phyloP scores from a whole-genome alignment of 1,140 invertebrate genomes.

The Drosophila melanica region DNA sequence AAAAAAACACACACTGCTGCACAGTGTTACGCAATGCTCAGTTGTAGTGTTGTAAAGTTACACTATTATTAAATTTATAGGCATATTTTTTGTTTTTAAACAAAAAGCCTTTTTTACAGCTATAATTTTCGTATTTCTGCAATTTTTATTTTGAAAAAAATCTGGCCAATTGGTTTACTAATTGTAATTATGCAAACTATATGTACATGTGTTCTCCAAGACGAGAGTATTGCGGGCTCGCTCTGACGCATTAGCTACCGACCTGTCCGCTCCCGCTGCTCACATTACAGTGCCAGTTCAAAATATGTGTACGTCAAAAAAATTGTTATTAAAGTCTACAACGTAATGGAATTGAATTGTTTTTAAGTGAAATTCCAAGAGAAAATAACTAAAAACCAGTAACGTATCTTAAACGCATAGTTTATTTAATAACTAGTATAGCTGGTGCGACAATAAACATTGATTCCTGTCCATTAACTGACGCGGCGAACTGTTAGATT shows the following conservation, averaged over 20 bases:
- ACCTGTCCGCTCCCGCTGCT: slow-evolving; percentile 25
- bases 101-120: neutral
- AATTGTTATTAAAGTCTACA: neutral
- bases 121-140: neutral
- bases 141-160: neutral
- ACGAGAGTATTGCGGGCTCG: slow-evolving; percentile 43
- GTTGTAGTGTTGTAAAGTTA: neutral
- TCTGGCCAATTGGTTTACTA: neutral
- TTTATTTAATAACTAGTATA: neutral
- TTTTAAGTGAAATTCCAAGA: neutral
- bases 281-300: slow-evolving; percentile 24
- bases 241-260: slow-evolving; percentile 32
- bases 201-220: slow-evolving; percentile 21
- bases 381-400: neutral
- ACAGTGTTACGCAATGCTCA: slow-evolving; percentile 5
- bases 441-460: neutral
- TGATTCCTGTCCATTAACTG: slow-evolving; percentile 24
- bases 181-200: slow-evolving; percentile 12
- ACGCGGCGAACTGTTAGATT: slow-evolving; percentile 23
- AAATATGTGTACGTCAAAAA: slow-evolving; percentile 13
- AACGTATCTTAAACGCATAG: neutral
- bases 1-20: neutral
- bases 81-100: neutral
- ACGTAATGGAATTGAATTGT: neutral
- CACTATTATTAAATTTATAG: neutral